Evolutionary conservation across 2,888 invertebrate genomes (phyloP).

Genomic region (Syrphus vitripennis): DNA sequence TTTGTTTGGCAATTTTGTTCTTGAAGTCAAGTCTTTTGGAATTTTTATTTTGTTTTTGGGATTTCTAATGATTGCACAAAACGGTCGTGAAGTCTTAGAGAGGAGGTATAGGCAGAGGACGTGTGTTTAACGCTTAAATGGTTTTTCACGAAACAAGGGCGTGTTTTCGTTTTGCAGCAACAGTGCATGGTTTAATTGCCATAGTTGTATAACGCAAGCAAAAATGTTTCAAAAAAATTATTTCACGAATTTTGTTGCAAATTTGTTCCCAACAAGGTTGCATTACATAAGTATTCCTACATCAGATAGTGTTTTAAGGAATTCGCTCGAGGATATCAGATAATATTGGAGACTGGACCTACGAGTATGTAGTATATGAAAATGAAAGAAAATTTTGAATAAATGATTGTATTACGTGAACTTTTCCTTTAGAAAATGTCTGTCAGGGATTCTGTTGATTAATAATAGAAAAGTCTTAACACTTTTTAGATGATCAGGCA

Average conservation of each 20-base stretch:
- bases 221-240: neutral
- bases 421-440: too few relatives aligned
- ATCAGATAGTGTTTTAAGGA: neutral
- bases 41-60: neutral
- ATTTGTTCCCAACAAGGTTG: neutral
- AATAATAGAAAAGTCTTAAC: too few relatives aligned
- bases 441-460: too few relatives aligned
- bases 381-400: too few relatives aligned
- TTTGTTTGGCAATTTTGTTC: constrained; percentile 23
- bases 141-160: constrained; percentile 53
- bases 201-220: neutral
- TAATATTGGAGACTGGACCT: neutral
- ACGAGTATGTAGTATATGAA: too few relatives aligned
- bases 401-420: too few relatives aligned
- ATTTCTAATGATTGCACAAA: constrained; percentile 4
- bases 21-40: neutral
- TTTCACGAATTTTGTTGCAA: neutral
- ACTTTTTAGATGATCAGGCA: too few relatives aligned
- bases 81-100: neutral
- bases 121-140: constrained; percentile 43
- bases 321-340: neutral
- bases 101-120: neutral
- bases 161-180: constrained; percentile 28
- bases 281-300: too few relatives aligned
- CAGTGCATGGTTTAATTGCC: constrained; percentile 27